Conservation (phyloP, 2,888 invertebrate genomes). For the Hydriomena furcata region DNA sequence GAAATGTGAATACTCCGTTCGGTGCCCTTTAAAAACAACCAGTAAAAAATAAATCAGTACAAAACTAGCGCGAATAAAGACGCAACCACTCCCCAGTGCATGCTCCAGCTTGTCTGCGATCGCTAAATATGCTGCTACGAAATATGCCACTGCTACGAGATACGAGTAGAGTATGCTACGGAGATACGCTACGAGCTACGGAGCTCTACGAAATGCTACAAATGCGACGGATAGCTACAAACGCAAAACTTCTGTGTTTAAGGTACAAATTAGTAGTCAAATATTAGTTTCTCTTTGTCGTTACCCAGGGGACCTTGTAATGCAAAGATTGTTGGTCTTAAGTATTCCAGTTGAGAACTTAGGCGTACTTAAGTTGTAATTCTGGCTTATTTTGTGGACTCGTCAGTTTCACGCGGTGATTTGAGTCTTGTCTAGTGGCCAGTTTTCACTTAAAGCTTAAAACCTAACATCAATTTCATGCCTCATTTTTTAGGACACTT, state of each 20-base stretch:
- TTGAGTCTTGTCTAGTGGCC: background rate
- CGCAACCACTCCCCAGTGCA: constrained; percentile 15
- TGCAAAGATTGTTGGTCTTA: constrained; percentile 22
- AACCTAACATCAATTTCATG: no score
- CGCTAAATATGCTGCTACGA: constrained; percentile 19
- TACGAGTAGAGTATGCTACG: no score
- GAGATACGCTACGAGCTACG: constrained; percentile 22
- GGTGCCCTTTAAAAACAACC: constrained; percentile 4
- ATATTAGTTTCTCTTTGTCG: constrained; percentile 16
- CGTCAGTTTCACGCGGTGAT: background rate
- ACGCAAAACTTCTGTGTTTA: constrained; percentile 15
- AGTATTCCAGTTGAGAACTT: constrained; percentile 17
- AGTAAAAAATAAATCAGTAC: constrained; percentile 12
- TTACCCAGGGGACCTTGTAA: background rate
- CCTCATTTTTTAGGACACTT: no score
- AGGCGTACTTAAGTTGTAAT: background rate
- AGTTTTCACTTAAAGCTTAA: no score
- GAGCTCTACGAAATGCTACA: constrained; percentile 13
- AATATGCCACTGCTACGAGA: constrained; percentile 21
- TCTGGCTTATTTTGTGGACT: background rate
- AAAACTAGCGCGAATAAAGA: constrained; percentile 9
- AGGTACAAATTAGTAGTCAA: constrained; percentile 23
- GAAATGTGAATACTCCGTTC: constrained; percentile 5
- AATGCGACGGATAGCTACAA: constrained; percentile 8
- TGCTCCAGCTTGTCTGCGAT: constrained; percentile 18